These are phyloP conservation scores for Polypedilum pembai DNA, from an alignment of 1,140 invertebrate genomes.

Conservation along the genomic window DNA sequence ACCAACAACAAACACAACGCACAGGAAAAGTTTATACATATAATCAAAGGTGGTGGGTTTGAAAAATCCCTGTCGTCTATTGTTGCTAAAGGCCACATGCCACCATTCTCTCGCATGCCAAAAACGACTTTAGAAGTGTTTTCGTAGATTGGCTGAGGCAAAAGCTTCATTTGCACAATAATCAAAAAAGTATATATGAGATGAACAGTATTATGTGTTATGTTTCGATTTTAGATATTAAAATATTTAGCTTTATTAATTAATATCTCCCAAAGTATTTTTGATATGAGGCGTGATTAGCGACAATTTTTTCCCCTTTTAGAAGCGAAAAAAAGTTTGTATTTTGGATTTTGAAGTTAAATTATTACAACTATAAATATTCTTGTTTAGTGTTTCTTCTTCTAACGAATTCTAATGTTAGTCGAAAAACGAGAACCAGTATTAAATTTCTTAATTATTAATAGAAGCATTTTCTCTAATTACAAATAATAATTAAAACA, in stretches of 20 bases:
- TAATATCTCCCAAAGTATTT: not conserved
- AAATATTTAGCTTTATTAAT: not conserved
- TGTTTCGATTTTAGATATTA: too few relatives aligned
- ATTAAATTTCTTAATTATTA: too few relatives aligned
- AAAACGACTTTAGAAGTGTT: too few relatives aligned
- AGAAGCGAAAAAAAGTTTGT: not conserved
- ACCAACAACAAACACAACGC: not conserved
- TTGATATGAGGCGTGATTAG: not conserved
- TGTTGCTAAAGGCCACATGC: not conserved
- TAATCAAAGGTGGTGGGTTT: not conserved
- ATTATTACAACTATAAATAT: too few relatives aligned
- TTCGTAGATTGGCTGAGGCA: too few relatives aligned
- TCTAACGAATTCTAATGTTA: too few relatives aligned
- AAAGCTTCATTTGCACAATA: not conserved
- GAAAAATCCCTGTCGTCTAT: not conserved
- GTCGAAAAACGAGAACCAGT: too few relatives aligned
- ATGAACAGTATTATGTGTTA: not conserved
- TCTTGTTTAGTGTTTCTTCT: too few relatives aligned
- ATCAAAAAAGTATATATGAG: not conserved
- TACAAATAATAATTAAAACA: too few relatives aligned
- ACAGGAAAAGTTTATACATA: not conserved
- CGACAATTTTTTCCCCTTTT: not conserved
- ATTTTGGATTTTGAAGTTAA: too few relatives aligned
- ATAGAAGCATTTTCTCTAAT: too few relatives aligned
- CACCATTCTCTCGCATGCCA: too few relatives aligned